Conservation (phyloP, 2,797 vertebrate species). For the Nasua narica region DNA sequence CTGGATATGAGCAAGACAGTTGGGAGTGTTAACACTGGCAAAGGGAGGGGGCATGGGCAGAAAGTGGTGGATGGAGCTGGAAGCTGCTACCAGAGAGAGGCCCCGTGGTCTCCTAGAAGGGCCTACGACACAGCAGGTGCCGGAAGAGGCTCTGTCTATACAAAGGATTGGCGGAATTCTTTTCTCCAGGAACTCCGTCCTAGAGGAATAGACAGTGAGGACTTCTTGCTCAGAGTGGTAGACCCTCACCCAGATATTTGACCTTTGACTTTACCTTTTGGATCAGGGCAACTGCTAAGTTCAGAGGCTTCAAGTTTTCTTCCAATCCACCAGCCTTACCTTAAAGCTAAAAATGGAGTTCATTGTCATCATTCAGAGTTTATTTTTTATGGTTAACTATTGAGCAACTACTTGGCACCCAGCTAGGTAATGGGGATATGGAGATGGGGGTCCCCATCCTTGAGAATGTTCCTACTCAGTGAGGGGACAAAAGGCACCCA, state of each 20-base stretch:
- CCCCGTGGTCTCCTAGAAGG: not conserved
- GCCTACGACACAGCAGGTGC: not conserved
- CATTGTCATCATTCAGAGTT: not conserved
- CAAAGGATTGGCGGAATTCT: not conserved
- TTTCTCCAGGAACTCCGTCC: not conserved
- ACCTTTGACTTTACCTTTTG: not conserved
- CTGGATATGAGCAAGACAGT: not conserved
- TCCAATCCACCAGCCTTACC: not conserved
- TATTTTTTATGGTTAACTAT: not conserved
- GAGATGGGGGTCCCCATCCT: not conserved
- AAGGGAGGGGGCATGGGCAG: not conserved
- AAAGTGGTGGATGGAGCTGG: not conserved
- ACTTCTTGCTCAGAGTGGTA: not conserved
- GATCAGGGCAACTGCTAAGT: not conserved
- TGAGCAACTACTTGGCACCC: not conserved
- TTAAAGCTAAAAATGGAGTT: not conserved
- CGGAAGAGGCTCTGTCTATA: not conserved
- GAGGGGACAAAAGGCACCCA: not conserved
- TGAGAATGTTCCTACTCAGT: not conserved
- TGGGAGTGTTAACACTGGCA: not conserved
- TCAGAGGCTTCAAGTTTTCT: not conserved
- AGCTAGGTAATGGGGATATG: too few relatives aligned
- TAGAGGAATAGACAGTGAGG: fast-evolving
- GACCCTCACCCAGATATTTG: not conserved
- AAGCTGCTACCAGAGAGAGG: not conserved